These are phyloP conservation scores for Blastobasis lacticolella DNA, from an alignment of 2,888 invertebrate genomes.

Conservation along the genomic window DNA sequence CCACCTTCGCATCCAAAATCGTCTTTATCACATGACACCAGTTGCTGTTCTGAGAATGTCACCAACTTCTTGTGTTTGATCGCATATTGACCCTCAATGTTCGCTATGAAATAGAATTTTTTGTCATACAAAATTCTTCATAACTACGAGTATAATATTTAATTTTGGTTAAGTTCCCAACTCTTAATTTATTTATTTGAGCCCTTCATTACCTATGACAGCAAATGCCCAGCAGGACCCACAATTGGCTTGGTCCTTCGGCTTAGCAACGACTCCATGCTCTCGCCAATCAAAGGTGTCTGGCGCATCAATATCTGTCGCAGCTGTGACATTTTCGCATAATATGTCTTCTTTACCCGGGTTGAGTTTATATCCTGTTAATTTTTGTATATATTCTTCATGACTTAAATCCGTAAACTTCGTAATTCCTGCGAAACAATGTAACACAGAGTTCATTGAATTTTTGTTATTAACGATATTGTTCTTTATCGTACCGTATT, in stretches of 20 bases:
- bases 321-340: too few species aligned
- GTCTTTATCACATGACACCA: constrained; percentile 19
- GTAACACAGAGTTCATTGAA: background rate
- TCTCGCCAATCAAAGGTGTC: background rate
- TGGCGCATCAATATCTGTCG: background rate
- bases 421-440: background rate
- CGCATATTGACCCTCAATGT: constrained; percentile 21
- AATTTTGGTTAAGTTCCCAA: too few species aligned
- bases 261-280: background rate
- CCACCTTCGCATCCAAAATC: constrained; percentile 13
- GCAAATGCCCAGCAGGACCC: constrained; percentile 2
- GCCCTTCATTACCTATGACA: background rate
- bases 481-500: background rate
- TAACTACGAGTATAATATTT: too few species aligned
- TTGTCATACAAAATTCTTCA: too few species aligned
- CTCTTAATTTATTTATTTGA: too few species aligned
- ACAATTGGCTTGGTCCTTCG: background rate
- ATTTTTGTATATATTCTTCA: background rate
- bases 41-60: constrained; percentile 22
- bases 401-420: background rate
- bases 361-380: background rate
- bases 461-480: background rate
- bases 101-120: constrained; percentile 15
- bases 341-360: background rate
- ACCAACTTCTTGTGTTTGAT: constrained; percentile 15